These are phyloP conservation scores for Orchesella flavescens DNA, from an alignment of 2,888 invertebrate species.

Conservation along the genomic window DNA sequence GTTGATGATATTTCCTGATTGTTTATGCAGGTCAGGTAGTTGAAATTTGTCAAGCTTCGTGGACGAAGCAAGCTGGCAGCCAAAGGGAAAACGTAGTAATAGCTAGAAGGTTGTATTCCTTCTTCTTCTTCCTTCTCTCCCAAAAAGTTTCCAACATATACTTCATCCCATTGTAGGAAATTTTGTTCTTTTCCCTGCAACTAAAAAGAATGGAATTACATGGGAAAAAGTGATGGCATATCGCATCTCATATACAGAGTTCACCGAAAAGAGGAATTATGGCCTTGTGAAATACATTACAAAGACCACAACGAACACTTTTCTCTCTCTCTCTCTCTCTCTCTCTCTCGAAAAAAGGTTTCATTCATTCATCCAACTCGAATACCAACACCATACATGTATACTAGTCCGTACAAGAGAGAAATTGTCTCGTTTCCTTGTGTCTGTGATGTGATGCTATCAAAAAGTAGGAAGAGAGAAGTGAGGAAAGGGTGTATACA, in stretches of 20 bases:
- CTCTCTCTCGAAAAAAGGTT: too few relatives aligned
- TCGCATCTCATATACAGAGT: slow-evolving; percentile 3
- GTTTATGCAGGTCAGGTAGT: slow-evolving; percentile 69
- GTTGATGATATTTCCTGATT: slow-evolving; percentile 30
- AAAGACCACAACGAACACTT: slow-evolving; percentile 4
- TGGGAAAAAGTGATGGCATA: neutral
- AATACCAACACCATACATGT: too few relatives aligned
- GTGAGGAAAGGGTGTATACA: too few relatives aligned
- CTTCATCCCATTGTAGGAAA: neutral
- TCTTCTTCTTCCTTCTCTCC: neutral
- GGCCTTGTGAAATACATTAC: slow-evolving; percentile 5
- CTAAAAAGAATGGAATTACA: slow-evolving; percentile 2
- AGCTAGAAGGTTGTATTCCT: neutral
- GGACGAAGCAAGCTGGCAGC: slow-evolving; percentile 22
- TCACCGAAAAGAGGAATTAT: slow-evolving; percentile 1
- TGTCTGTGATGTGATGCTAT: too few relatives aligned
- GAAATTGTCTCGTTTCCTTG: too few relatives aligned
- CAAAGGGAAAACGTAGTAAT: slow-evolving; percentile 11
- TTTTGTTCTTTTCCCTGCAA: slow-evolving; percentile 8
- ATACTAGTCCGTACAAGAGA: too few relatives aligned
- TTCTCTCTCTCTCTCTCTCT: neutral
- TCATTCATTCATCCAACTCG: too few relatives aligned
- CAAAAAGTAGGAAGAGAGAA: too few relatives aligned
- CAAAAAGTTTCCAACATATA: neutral
- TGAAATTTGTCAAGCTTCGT: slow-evolving; percentile 67